Evolutionary conservation across 1,140 invertebrate genomes (phyloP), one percentile per base, ranked within the genome.

Genomic region (Lepidostoma basale): DNA sequence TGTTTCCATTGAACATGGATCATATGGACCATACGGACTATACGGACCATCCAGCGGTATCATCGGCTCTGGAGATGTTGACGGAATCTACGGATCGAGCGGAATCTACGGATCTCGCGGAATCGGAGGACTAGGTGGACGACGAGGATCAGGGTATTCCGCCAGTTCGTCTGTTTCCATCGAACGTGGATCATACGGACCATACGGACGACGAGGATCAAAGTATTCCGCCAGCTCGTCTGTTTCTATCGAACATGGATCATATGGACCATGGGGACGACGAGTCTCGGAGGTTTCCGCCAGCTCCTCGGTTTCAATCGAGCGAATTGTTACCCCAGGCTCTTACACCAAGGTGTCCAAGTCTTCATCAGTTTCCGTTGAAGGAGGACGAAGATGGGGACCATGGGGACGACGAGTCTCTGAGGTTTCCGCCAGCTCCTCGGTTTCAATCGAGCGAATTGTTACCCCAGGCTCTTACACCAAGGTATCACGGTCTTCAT

Each of bases 321-420:
- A 18, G 26, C 63, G 40, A 49, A n/a, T 54, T 14, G 42, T 9
- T 18, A n/a, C 3, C n/a, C n/a, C n/a, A n/a, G n/a, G n/a, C n/a
- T n/a, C n/a, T n/a, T n/a, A n/a, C n/a, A n/a, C n/a, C n/a, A n/a
- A n/a, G n/a, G n/a, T n/a, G n/a, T 68, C 28, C 10, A 49, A n/a
- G 9, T 39, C 39, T 5, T 18, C n/a, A 1, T 45, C 59, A 18
- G 67, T 64, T 10, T 33, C 47, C 5, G 25, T n/a, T 64, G 56
- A 62, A 45, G 36, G 39, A 33, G 47, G 54, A 6, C 25, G 20
- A 33, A 36, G 54, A 6, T 16, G 20, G 22, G 47, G 59, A 58
- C 39, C 36, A 12, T 36, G 14, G 14, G 14, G 22, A 28, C 18
- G 12, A 40, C 64, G 6, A n/a, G 2, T 30, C 45, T 65, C 44